Evolutionary conservation across 2,113 vertebrate genomes (phyloP), one percentile per base, ranked within the genome.

Genomic region (Seriola dumerili): DNA sequence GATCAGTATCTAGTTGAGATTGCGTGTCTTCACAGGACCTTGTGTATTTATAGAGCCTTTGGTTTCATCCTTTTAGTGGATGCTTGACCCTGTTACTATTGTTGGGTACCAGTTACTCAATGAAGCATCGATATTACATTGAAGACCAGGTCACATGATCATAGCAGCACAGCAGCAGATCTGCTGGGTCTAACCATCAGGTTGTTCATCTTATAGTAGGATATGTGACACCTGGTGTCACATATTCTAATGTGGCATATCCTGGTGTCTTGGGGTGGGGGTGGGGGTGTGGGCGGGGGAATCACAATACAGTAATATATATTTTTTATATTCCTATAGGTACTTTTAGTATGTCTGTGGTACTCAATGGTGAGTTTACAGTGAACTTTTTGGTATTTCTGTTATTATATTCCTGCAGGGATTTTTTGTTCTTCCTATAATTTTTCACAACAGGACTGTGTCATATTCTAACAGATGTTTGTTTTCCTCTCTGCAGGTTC

Each of bases 41-140:
- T 32, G 29, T 83, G 81, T 88, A 92, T 91, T 91, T 85, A 85
- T 89, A 84, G 85, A 61, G 42, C 59, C 29, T 83, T 69, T 73
- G 66, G 73, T 78, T 78, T 91, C 85, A 90, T 91, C 85, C 89
- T 86, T 91, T 92, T 87, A 93, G 74, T 84, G 72, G 42, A 59
- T 85, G 46, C 80, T 79, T 90, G 87, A 89, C 78, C 89, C 62
- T 80, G 48, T 84, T 89, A 64, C 84, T 86, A 80, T 83, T 89
- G 86, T 88, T 85, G 66, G 54, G 50, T 71, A 44, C 40, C 11
- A 61, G 63, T 64, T 84, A 81, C 66, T 84, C 72, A 86, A 86
- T 86, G 70, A 88, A 79, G 76, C 72, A 85, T 76, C 34, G 9
- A 55, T 88, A 76, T 83, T 46, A 72, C 55, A 61, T 42, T 64